Base-by-base conservation (phyloP, 2,888 invertebrate species). In the Paralinhomoeus sp. region DNA sequence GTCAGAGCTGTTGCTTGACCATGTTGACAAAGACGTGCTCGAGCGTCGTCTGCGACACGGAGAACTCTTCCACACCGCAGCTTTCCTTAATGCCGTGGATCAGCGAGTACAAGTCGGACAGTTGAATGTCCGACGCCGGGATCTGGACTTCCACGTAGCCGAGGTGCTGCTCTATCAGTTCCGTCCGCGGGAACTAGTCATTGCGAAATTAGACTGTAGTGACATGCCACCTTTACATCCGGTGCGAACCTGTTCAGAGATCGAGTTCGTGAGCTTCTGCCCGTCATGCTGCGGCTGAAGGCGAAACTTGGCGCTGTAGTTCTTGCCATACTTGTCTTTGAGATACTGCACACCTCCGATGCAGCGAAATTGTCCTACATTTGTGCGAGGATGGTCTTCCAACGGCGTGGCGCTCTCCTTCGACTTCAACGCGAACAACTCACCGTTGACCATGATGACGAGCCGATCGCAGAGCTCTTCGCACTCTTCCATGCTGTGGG, bases 361-460 rank as follows among this genome's bases (percentile, higher is more conserved):
- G 37, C 48, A 48, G 17, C 24, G 39, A 23, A 48, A 42, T 27
- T 27, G 27, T 5, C n/a, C n/a, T n/a, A n/a, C n/a, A n/a, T n/a
- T n/a, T n/a, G n/a, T n/a, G n/a, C n/a, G n/a, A n/a, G n/a, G n/a
- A n/a, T n/a, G n/a, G n/a, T n/a, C n/a, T n/a, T n/a, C n/a, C n/a
- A n/a, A n/a, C n/a, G n/a, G n/a, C n/a, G n/a, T n/a, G n/a, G n/a
- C n/a, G n/a, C n/a, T n/a, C n/a, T n/a, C n/a, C n/a, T n/a, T n/a
- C n/a, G n/a, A n/a, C n/a, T n/a, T n/a, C n/a, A n/a, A n/a, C n/a
- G n/a, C n/a, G n/a, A n/a, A n/a, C n/a, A n/a, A n/a, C 38, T 15
- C 18, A 2, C 48, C 48, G 24, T 44, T 45, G 27, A 47, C 48
- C 48, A 48, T 48, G 41, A 48, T 48, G 17, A 44, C 48, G 13